phyloP scores from a whole-genome alignment of 2,888 invertebrate genomes.

The Plebejus anna region DNA sequence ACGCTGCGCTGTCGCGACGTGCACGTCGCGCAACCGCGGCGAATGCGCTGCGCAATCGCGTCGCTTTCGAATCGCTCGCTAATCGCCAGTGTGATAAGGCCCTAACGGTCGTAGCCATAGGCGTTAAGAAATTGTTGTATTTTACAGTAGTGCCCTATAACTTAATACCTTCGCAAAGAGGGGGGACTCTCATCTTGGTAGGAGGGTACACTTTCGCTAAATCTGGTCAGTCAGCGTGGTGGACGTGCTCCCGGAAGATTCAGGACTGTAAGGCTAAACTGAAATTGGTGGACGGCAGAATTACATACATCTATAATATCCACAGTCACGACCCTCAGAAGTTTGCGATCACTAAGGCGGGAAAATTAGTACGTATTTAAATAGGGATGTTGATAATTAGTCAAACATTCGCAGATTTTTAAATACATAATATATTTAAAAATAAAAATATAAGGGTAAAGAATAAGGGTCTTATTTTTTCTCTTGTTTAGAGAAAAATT shows the following conservation, averaged over 20 bases:
- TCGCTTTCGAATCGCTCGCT: too few relatives aligned
- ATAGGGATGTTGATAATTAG: background rate
- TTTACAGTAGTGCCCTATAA: conserved; percentile 33
- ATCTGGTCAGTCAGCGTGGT: conserved; percentile 29
- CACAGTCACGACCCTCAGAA: conserved; percentile 38
- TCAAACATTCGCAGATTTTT: background rate
- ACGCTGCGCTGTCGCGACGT: too few relatives aligned
- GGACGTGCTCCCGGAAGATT: conserved; percentile 42
- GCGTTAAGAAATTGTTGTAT: background rate
- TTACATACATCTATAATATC: conserved; percentile 34
- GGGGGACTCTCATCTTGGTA: conserved; percentile 35
- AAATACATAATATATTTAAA: too few relatives aligned
- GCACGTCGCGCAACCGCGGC: too few relatives aligned
- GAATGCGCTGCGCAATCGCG: too few relatives aligned
- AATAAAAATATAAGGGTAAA: too few relatives aligned
- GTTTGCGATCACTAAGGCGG: conserved; percentile 31
- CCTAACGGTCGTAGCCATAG: background rate
- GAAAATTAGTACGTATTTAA: conserved; percentile 7
- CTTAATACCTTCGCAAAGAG: conserved; percentile 35
- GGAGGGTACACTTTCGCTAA: conserved; percentile 35
- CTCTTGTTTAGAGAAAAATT: too few relatives aligned
- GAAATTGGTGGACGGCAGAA: conserved; percentile 40
- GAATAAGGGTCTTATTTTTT: too few relatives aligned
- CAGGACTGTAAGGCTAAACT: conserved; percentile 42
- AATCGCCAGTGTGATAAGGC: too few relatives aligned